Evolutionary conservation across 2,888 invertebrate species (phyloP).

Genomic region (Tetrapedia diversipes): DNA sequence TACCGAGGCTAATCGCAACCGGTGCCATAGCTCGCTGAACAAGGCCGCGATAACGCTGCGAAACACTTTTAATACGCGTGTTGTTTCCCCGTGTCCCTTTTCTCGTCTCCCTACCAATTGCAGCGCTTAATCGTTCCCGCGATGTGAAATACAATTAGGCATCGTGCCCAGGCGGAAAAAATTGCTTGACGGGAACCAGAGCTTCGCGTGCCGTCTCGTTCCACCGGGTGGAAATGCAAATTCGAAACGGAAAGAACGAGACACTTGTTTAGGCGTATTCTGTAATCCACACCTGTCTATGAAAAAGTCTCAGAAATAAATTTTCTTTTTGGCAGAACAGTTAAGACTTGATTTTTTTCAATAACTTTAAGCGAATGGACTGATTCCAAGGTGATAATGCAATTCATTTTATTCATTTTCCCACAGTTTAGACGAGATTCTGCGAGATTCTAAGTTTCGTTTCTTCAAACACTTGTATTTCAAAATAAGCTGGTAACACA

Average conservation of each 20-base stretch:
- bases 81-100: neutral
- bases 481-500: no score
- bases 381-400: no score
- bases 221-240: slow-evolving; percentile 10
- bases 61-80: slow-evolving; percentile 11
- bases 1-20: slow-evolving; percentile 25
- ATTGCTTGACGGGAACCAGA: neutral
- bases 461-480: no score
- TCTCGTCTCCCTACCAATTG: neutral
- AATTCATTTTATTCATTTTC: no score
- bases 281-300: no score
- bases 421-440: no score
- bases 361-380: no score
- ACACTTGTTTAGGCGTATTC: no score
- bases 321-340: no score
- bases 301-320: no score
- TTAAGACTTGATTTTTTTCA: no score
- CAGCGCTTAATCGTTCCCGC: neutral
- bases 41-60: neutral
- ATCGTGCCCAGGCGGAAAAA: neutral
- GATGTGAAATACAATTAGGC: neutral
- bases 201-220: neutral
- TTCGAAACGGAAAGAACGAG: slow-evolving; percentile 2
- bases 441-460: no score
- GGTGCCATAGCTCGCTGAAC: neutral